A percentile compares a stretch with the other conserved stretches of the same genome.
phyloP scores from a whole-genome alignment of 2,888 invertebrate species.

The Acronicta aceris region DNA sequence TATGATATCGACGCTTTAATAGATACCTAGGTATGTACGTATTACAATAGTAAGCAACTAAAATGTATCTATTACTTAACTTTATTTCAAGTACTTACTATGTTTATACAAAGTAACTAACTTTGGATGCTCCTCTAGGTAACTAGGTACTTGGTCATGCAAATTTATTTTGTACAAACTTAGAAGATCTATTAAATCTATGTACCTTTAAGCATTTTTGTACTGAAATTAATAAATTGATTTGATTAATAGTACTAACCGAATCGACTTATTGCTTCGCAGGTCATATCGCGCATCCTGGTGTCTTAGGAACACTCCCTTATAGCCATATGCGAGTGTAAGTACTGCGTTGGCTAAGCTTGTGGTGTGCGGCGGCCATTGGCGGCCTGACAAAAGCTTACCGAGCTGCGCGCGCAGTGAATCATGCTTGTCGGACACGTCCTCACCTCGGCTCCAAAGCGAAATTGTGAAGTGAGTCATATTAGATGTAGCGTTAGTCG shows the following conservation, averaged over 20 bases:
- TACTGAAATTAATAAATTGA: too few species aligned
- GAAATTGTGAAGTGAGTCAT: conserved; percentile 55
- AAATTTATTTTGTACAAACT: too few species aligned
- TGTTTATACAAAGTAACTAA: too few species aligned
- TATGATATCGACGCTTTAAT: too few species aligned
- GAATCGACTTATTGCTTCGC: conserved; percentile 11
- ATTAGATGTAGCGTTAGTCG: conserved; percentile 13
- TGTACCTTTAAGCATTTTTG: too few species aligned
- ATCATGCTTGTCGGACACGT: not conserved
- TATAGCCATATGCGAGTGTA: conserved; percentile 34
- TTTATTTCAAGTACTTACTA: too few species aligned
- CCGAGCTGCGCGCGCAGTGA: not conserved
- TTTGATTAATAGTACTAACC: conserved; percentile 20
- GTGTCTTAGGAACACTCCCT: conserved; percentile 13
- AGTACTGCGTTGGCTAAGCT: conserved; percentile 56
- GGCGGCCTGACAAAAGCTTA: not conserved
- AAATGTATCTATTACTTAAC: too few species aligned
- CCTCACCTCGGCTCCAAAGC: conserved; percentile 48
- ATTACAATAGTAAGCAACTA: too few species aligned
- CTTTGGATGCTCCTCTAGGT: too few species aligned
- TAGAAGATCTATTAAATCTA: too few species aligned
- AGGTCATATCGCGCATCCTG: conserved; percentile 35
- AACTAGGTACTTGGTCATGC: too few species aligned
- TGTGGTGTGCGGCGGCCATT: conserved; percentile 50
- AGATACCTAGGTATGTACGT: too few species aligned